These are phyloP conservation scores for Plectrocnemia conspersa DNA, from an alignment of 1,140 invertebrate genomes.

Conservation along the genomic window DNA sequence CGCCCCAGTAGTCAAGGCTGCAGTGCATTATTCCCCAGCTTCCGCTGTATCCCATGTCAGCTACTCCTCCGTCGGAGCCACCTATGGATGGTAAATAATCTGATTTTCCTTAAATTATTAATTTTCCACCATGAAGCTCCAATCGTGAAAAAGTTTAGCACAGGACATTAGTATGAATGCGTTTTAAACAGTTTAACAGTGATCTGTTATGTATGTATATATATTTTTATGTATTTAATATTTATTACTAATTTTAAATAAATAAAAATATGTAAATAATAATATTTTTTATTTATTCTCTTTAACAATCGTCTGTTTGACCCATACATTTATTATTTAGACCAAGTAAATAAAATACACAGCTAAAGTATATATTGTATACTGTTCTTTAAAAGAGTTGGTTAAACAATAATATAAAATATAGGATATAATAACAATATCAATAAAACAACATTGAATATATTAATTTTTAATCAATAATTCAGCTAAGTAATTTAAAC, in stretches of 20 bases:
- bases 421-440: not conserved
- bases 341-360: no score
- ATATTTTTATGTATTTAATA: conserved; percentile 18
- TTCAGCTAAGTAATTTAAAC: not conserved
- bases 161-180: conserved; percentile 16
- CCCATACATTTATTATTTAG: no score
- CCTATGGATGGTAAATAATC: conserved; percentile 48
- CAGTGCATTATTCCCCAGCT: conserved; percentile 51
- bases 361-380: no score
- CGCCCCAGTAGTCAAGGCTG: conserved; percentile 39
- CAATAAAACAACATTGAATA: not conserved
- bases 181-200: conserved; percentile 3
- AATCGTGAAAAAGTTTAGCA: not conserved
- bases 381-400: not conserved
- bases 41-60: conserved; percentile 50
- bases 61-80: conserved; percentile 49
- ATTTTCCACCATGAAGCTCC: not conserved
- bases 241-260: conserved; percentile 17
- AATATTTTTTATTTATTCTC: no score
- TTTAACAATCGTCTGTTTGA: no score
- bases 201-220: not conserved
- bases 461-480: not conserved
- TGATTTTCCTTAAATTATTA: not conserved
- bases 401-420: not conserved
- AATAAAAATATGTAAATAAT: conserved; percentile 16